These are phyloP conservation scores for Nycticebus coucang DNA, from an alignment of 2,113 vertebrate species.

Conservation along the genomic window DNA sequence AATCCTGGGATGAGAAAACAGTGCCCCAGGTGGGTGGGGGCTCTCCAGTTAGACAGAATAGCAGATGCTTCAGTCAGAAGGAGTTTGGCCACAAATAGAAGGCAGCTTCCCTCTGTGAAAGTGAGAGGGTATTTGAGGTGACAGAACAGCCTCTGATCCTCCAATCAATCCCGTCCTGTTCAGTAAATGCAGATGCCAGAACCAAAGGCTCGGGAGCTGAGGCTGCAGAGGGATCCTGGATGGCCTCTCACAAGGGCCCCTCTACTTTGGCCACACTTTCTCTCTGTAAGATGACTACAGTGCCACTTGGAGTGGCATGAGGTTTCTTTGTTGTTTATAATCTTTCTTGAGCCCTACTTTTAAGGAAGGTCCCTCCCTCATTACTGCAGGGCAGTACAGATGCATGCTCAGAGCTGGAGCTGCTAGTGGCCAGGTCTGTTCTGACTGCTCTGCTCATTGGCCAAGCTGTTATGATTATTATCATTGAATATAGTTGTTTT, in stretches of 20 bases:
- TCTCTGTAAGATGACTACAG: not conserved
- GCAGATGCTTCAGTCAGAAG: not conserved
- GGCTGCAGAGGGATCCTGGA: not conserved
- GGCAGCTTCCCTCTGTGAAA: not conserved
- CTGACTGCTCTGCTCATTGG: not conserved
- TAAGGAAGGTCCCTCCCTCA: not conserved
- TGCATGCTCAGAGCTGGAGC: not conserved
- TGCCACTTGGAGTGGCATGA: not conserved
- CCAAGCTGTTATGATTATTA: not conserved
- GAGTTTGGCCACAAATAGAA: not conserved
- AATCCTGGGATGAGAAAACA: not conserved
- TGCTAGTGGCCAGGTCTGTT: not conserved
- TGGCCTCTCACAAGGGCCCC: not conserved
- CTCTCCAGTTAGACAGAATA: not conserved
- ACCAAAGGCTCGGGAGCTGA: not conserved
- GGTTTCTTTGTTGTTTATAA: not conserved
- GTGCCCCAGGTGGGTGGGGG: not conserved
- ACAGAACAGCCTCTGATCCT: not conserved
- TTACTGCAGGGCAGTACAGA: too few species aligned
- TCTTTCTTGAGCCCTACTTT: not conserved
- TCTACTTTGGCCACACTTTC: not conserved
- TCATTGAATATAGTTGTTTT: not conserved
- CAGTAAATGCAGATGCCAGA: not conserved
- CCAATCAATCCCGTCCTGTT: not conserved
- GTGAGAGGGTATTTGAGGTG: constrained; percentile 21